Evolutionary conservation across 2,888 invertebrate species (phyloP).

Genomic region (Dicycla oo): DNA sequence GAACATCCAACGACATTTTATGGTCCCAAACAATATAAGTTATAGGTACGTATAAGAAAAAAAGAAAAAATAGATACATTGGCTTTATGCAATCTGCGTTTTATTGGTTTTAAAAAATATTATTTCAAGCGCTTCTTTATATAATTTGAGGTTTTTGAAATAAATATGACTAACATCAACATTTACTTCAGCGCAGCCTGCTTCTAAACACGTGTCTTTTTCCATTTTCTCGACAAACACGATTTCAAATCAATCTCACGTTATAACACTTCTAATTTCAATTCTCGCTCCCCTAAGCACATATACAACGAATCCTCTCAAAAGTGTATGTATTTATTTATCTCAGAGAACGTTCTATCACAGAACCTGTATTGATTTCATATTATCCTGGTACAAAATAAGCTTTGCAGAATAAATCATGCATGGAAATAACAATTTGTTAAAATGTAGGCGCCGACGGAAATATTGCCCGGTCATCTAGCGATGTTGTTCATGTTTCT

Average conservation of each 20-base stretch:
- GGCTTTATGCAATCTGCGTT: no score
- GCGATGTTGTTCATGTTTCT: slow-evolving; percentile 35
- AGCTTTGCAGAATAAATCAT: slow-evolving; percentile 64
- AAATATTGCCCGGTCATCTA: slow-evolving; percentile 59
- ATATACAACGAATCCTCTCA: slow-evolving; percentile 16
- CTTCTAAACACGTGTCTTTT: neutral
- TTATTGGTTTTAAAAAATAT: no score
- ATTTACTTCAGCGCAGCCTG: neutral
- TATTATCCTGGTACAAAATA: slow-evolving; percentile 63
- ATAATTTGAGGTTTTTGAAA: no score
- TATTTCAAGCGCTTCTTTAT: no score
- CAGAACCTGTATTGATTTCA: slow-evolving; percentile 60
- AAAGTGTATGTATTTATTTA: slow-evolving; percentile 28
- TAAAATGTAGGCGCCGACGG: slow-evolving; percentile 56
- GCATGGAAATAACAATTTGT: slow-evolving; percentile 63
- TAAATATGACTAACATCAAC: neutral
- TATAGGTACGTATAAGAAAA: neutral
- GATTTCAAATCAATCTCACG: slow-evolving; percentile 29
- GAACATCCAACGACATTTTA: no score
- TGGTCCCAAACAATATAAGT: no score
- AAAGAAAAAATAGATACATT: neutral
- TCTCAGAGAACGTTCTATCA: slow-evolving; percentile 17
- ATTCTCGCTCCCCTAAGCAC: slow-evolving; percentile 8
- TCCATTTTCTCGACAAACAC: slow-evolving; percentile 18
- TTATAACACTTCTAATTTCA: slow-evolving; percentile 26